Evolutionary conservation across 64 coral and sea anemone species (phyloP), one percentile per base, ranked within the genome.

Genomic region (Astreopora myriophthalma): DNA sequence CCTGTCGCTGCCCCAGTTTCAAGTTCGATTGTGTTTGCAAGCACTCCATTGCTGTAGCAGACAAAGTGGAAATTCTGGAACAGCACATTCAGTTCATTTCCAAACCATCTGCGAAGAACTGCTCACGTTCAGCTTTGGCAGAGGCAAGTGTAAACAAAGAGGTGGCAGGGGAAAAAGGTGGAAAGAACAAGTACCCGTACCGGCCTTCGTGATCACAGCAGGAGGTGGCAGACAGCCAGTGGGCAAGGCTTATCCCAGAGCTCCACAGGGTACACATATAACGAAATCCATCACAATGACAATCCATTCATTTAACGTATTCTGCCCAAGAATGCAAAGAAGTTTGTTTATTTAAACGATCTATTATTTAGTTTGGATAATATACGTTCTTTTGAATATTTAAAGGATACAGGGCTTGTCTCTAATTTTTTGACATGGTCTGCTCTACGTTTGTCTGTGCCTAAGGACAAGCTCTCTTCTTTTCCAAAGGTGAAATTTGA

Each of bases 241-340:
- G n/a, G 9, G 4, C 17, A 44, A 39, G 38, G 23, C 14, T 32
- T 23, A 23, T 68, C 55, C 7, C 20, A 82, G 22, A 67, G 48
- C 32, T 42, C 52, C 3, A 69, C 39, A 80, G 13, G 25, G 9
- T 46, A 80, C 23, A 20, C 69, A 19, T 64, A 92, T 40, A 76
- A 31, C 34, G 71, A 92, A 75, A 85, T 65, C 22, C 31, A 74
- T 65, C 90, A 72, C 89, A 91, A 92, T n/a, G 71, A 85, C 36
- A 85, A 85, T 75, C 90, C 80, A 28, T 92, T 92, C n/a, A 30
- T 85, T 8, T 75, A 85, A 26, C 37, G 6, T 32, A 28, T 92
- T n/a, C 71, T 86, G 2, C 81, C 90, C 26, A 19, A 48, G 34
- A 57, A 85, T 31, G 79, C 52, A 1, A 85, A 92, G 71, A 73